Evolutionary conservation across 2,797 vertebrate species (phyloP).

Genomic region (Paramormyrops hopkinsi): DNA sequence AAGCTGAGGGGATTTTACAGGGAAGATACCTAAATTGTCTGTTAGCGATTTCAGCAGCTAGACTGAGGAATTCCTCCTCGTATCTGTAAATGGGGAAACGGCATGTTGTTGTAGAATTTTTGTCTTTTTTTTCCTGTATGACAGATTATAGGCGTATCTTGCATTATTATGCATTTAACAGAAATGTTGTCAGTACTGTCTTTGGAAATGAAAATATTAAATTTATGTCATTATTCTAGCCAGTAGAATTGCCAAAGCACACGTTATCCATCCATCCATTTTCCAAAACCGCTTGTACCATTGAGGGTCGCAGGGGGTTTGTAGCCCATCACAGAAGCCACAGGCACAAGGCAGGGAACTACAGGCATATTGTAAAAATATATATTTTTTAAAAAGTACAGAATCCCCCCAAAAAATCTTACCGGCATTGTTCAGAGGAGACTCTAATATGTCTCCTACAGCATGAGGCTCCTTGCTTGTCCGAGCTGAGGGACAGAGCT

Average conservation of each 20-base stretch:
- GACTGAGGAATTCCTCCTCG: background rate
- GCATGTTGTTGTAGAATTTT: background rate
- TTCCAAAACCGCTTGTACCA: background rate
- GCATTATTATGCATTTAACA: background rate
- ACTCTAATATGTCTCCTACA: background rate
- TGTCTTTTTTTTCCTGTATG: background rate
- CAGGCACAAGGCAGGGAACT: background rate
- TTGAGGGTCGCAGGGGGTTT: background rate
- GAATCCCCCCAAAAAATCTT: background rate
- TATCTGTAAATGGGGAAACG: background rate
- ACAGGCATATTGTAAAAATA: background rate
- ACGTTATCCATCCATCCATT: background rate
- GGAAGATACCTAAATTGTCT: background rate
- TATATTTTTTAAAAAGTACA: background rate
- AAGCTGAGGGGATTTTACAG: background rate
- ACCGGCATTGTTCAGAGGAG: background rate
- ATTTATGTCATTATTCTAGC: background rate
- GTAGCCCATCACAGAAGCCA: background rate
- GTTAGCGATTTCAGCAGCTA: background rate
- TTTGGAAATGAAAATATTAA: background rate
- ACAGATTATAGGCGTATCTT: background rate
- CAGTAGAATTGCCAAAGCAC: background rate
- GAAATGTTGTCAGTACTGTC: background rate
- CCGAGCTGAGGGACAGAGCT: conserved; percentile 21
- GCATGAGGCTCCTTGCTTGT: background rate